These are phyloP conservation scores for Trichomalopsis sarcophagae DNA, from an alignment of 1,140 invertebrate species.

Conservation along the genomic window DNA sequence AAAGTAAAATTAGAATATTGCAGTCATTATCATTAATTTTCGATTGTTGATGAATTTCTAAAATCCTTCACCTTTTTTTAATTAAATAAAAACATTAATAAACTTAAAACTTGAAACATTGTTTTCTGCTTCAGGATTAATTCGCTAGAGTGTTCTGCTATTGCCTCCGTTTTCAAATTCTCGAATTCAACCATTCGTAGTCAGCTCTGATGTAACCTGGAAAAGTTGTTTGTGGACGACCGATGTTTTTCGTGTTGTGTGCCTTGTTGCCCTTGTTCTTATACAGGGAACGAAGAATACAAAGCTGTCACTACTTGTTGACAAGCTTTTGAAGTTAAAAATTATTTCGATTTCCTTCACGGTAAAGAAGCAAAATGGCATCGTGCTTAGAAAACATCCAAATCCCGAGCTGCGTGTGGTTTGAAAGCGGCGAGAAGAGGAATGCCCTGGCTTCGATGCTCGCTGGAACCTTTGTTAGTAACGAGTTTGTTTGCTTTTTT, in stretches of 20 bases:
- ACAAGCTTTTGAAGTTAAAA: neutral
- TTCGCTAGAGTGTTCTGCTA: neutral
- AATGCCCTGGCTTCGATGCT: slow-evolving; percentile 90
- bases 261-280: neutral
- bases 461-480: slow-evolving; percentile 86
- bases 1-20: no score
- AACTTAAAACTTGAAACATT: no score
- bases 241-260: no score
- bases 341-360: neutral
- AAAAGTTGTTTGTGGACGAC: no score
- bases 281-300: neutral
- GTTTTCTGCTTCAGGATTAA: neutral
- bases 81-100: no score
- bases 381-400: slow-evolving; percentile 75
- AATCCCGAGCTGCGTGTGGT: slow-evolving; percentile 78
- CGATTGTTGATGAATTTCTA: no score
- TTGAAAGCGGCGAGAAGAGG: slow-evolving; percentile 82
- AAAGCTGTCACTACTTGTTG: neutral
- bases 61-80: no score
- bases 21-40: no score
- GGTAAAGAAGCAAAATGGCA: slow-evolving; percentile 60
- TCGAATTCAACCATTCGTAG: no score
- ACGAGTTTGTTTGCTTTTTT: slow-evolving; percentile 56
- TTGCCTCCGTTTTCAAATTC: no score
- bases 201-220: no score